Evolutionary conservation across 2,797 vertebrate species (phyloP).

Genomic region (Zalophus californianus): DNA sequence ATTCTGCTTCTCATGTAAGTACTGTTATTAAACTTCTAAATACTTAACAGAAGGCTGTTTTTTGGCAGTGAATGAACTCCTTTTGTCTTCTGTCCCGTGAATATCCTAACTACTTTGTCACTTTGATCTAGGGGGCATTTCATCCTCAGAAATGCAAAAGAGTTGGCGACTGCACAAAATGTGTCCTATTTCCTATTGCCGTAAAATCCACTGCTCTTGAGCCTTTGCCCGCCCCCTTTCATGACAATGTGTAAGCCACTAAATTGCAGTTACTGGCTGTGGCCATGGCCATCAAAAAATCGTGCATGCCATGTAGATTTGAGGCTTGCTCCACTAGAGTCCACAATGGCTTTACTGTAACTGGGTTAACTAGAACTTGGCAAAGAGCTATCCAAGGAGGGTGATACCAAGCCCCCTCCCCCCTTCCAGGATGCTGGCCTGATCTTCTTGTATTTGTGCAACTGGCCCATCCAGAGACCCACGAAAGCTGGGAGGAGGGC

Average conservation of each 20-base stretch:
- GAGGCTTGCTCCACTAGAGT: conserved; percentile 77
- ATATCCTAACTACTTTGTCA: conserved; percentile 81
- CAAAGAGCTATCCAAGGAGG: conserved; percentile 68
- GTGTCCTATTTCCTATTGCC: conserved; percentile 82
- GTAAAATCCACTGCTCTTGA: conserved; percentile 69
- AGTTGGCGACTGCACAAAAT: conserved; percentile 78
- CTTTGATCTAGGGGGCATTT: conserved; percentile 80
- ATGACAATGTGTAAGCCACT: conserved; percentile 72
- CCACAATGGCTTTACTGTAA: conserved; percentile 83
- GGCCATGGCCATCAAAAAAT: conserved; percentile 75
- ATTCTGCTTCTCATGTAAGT: conserved; percentile 82
- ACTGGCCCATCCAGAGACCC: conserved; percentile 73
- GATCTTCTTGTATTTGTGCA: conserved; percentile 84
- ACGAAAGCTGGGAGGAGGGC: conserved; percentile 67
- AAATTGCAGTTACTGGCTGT: conserved; percentile 78
- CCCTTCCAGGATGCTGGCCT: conserved; percentile 81
- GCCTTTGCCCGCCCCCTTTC: conserved; percentile 58
- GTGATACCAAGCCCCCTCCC: conserved; percentile 69
- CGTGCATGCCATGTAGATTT: conserved; percentile 78
- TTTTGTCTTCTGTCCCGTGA: conserved; percentile 83
- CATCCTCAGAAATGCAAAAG: conserved; percentile 85
- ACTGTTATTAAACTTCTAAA: conserved; percentile 84
- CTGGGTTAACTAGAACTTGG: conserved; percentile 83
- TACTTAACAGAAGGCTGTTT: conserved; percentile 78
- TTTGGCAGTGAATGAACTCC: conserved; percentile 78